Evolutionary conservation across 2,888 invertebrate genomes (phyloP), one percentile per base, ranked within the genome.

Genomic region (Tubiluchus corallicola): DNA sequence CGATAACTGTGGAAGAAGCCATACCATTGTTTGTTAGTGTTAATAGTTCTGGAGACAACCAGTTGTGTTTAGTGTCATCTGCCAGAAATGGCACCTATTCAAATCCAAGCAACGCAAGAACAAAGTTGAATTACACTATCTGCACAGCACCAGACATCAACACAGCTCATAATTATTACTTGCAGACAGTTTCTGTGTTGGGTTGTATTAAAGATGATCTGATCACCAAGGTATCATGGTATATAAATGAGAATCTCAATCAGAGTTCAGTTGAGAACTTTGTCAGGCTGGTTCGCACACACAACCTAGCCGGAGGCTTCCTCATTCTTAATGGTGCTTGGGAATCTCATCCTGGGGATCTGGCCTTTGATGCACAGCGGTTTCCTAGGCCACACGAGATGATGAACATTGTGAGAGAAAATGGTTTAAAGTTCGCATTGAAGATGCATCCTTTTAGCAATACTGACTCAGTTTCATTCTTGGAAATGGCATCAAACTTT

Each of bases 21-120:
- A n/a, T 29, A 9, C 29, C 29, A n/a, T 29, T 29, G 29, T 29
- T 29, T 29, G 29, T 29, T n/a, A 29, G 29, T n/a, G n/a, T 29
- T n/a, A 29, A 29, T 29, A 29, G 29, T n/a, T 9, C 29, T n/a
- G 29, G n/a, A 29, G n/a, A 29, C n/a, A n/a, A n/a, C n/a, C 29
- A 29, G n/a, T n/a, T 29, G 9, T 29, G 29, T n/a, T 9, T 29
- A n/a, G n/a, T 29, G 29, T n/a, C n/a, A n/a, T 29, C 29, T 9
- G 9, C 9, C 9, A 9, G n/a, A 9, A 29, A 9, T 9, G 29
- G 29, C 29, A 9, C n/a, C 9, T 29, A 29, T n/a, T 9, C 9
- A 29, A 29, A 29, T n/a, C n/a, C n/a, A 9, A 29, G 29, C 29
- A 9, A 9, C 29, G 9, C 9, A n/a, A 9, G n/a, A 29, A 9